Evolutionary conservation across 2,797 vertebrate species (phyloP), one percentile per base, ranked within the genome.

Genomic region (Moxostoma hubbsi): DNA sequence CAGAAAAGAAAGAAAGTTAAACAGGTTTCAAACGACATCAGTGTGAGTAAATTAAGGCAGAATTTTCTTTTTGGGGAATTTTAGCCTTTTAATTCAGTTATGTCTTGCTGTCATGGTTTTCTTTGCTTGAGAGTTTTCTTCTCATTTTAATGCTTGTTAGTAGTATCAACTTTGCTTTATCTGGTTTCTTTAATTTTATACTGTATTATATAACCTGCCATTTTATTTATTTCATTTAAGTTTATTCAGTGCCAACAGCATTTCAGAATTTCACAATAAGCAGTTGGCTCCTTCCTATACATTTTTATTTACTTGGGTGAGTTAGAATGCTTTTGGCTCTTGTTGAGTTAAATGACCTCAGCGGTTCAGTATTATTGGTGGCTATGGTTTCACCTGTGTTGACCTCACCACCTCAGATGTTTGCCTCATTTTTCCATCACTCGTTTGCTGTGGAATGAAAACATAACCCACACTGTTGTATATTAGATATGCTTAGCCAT

Each of bases 381-480:
- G 68, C 46, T 54, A 58, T 50, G 58, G 6, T 77, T 77, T 64
- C 16, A 68, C 58, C 49, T 81, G 62, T 79, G 84, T 88, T 86
- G 79, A 88, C 84, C 67, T 70, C 5, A 82, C 59, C 71, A 83
- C 81, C 63, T 83, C 70, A 64, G 69, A 88, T 87, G 87, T 89
- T 78, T 70, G 76, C 61, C 86, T 83, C 51, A 68, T 89, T 86
- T 84, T 69, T 81, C 81, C 59, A 58, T 51, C 81, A 81, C 65
- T 87, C 73, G 85, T 81, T 83, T 82, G 78, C 61, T 87, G 82
- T 86, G 82, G 85, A 81, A 85, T 81, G 73, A 6, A 63, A 80
- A 81, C 62, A 72, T 62, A 73, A 61, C 50, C 50, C 36, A 45
- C 46, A n/a, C 57, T 59, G 73, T 58, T 65, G 68, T 76, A 55